Conservation (phyloP, 1,140 invertebrate species). For the Zaprionus kolodkinae region DNA sequence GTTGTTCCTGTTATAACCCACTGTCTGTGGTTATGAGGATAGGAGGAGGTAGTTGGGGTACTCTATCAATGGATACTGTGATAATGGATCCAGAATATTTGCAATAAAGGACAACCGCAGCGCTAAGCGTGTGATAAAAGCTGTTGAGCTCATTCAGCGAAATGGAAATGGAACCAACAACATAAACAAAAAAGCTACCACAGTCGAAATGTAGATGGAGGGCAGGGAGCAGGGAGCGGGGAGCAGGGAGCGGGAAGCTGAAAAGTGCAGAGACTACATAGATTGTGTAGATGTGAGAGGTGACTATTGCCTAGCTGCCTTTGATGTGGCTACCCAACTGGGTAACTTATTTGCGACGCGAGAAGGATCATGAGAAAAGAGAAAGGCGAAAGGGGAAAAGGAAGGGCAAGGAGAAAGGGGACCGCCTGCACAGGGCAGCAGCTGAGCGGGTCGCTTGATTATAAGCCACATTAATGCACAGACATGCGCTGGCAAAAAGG, state of each 20-base stretch:
- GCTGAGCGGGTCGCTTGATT: conserved; percentile 56
- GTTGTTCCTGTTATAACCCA: conserved; percentile 1
- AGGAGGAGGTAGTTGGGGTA: not conserved
- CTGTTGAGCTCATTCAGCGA: conserved; percentile 42
- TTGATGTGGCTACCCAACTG: conserved; percentile 70
- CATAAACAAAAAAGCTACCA: conserved; percentile 70
- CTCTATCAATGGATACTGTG: conserved; percentile 26
- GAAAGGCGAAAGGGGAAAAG: not conserved
- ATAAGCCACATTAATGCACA: conserved; percentile 82
- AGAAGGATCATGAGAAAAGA: not conserved
- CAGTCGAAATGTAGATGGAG: conserved; percentile 48
- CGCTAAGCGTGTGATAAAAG: conserved; percentile 60
- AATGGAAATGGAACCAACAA: conserved; percentile 65
- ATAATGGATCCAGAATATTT: conserved; percentile 11
- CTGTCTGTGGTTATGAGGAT: not conserved
- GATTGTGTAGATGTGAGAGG: not conserved
- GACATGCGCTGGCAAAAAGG: conserved; percentile 67
- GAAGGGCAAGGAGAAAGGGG: not conserved
- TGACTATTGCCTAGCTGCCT: conserved; percentile 53
- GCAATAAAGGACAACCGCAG: conserved; percentile 57
- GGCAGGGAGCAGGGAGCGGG: not conserved
- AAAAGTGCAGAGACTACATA: too few relatives aligned
- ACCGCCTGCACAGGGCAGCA: not conserved
- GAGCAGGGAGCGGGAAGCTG: too few relatives aligned
- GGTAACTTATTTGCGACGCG: conserved; percentile 48